Evolutionary conservation across 2,888 invertebrate genomes (phyloP), one percentile per base, ranked within the genome.

Genomic region (Parnassius mnemosyne): DNA sequence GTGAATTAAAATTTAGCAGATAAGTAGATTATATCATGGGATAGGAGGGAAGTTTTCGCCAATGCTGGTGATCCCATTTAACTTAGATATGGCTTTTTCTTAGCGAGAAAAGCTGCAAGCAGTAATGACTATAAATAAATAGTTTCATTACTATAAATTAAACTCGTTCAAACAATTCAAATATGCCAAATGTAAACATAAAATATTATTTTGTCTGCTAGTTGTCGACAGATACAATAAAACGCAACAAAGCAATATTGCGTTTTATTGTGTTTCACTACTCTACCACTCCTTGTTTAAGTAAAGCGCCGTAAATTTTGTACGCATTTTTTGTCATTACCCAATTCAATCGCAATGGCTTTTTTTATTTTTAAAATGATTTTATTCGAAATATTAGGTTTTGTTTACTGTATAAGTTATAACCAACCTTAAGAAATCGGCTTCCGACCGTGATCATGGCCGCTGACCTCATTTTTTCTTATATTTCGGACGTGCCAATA

Each of bases 401-500:
- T 20, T 57, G 60, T 57, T 63, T 65, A 65, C 65, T 68, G 69
- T 68, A 65, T 66, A 55, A 64, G 64, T 69, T 68, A 72, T 71
- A 70, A 73, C 72, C 63, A 74, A 74, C n/a, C 63, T 58, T 59
- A 52, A 53, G 60, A 69, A 68, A 73, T 74, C 72, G 67, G 52
- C 56, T 64, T 68, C 63, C 62, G 70, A 60, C 65, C 65, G 63
- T 65, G 63, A 64, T 66, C 66, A 60, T 66, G 69, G 69, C 68
- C 69, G 67, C 61, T 64, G 67, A 56, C 66, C 66, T n/a, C 12
- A 11, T 49, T 53, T 49, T 51, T 54, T 66, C 10, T 50, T 1
- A 34, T 34, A 34, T 34, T 34, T 34, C 7, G 34, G 34, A 34
- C 7, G 34, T 34, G 34, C 5, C 7, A 7, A 34, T 34, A 2